Conservation (phyloP, 2,797 vertebrate species). For the Parambassis ranga region DNA sequence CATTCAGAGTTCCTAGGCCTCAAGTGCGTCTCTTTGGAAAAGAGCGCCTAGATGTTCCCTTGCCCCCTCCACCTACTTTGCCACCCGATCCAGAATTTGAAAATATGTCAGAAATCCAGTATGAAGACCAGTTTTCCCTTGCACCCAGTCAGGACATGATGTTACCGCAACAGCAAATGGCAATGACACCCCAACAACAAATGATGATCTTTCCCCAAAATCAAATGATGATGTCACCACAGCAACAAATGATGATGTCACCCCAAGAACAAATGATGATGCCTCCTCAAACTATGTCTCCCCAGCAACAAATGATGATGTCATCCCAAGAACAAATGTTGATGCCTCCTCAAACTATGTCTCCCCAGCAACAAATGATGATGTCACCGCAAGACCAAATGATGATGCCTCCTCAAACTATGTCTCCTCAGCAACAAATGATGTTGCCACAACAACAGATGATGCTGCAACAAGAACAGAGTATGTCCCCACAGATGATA, state of each 20-base stretch:
- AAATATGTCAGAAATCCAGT: constrained; percentile 86
- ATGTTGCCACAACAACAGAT: constrained; percentile 39
- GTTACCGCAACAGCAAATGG: constrained; percentile 58
- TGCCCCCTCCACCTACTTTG: constrained; percentile 83
- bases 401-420: constrained; percentile 16
- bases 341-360: constrained; percentile 14
- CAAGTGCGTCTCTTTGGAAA: constrained; percentile 93
- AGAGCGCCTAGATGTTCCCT: constrained; percentile 87
- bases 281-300: neutral
- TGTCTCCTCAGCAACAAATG: constrained; percentile 16
- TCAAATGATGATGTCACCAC: constrained; percentile 37
- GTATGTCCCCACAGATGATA: constrained; percentile 17
- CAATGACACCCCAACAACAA: constrained; percentile 51
- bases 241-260: constrained; percentile 49
- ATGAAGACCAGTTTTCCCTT: constrained; percentile 74
- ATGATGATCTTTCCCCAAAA: constrained; percentile 40
- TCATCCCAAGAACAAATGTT: constrained; percentile 36
- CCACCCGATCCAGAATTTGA: constrained; percentile 82
- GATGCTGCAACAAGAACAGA: constrained; percentile 19
- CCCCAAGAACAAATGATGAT: constrained; percentile 23
- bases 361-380: constrained; percentile 8
- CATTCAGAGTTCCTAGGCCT: constrained; percentile 91
- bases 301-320: constrained; percentile 34
- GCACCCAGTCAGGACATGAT: constrained; percentile 43
- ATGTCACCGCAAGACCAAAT: constrained; percentile 13